Base-by-base conservation (phyloP, 2,797 vertebrate species). In the Thaleichthys pacificus region DNA sequence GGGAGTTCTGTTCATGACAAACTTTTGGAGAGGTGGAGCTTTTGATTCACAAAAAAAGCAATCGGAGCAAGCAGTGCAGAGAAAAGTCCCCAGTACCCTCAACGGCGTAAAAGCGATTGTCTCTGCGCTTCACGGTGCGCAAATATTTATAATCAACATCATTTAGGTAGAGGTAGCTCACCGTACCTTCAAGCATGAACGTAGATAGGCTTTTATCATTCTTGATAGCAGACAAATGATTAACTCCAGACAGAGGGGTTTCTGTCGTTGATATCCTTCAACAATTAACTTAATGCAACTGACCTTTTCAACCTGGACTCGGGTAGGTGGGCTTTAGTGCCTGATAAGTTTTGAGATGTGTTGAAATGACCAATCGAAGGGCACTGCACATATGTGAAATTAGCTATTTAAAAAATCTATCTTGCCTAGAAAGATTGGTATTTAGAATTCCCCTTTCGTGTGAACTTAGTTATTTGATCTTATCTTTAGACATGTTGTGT, bases 11-110 rank as follows among this genome's bases (percentile, higher is more conserved):
- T 12, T 83, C 69, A 79, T 78, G 85, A 89, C 85, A 79, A 80
- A 86, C 77, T 90, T 84, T 76, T 62, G 77, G 69, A 62, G 85
- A 83, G 91, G 93, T 82, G 93, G 92, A 87, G 92, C 87, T 73
- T 77, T 86, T 87, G 88, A 81, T 90, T 90, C 91, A 89, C 85
- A 69, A 76, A 73, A 73, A 76, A 70, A 70, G 28, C 28, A 22
- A 28, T n/a, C 12, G 26, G 54, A 60, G 30, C 15, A 28, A 67
- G 15, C 17, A 19, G 6, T 1, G 19, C 7, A 56, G 51, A 56
- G 51, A 17, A 56, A n/a, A 56, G 19, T 56, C 15, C 51, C 1
- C 3, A n/a, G 15, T n/a, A 56, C 1, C 51, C 1, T 56, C 8
- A n/a, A 56, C 19, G 5, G 51, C 14, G 17, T n/a, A n/a, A 17